Evolutionary conservation across 2,888 invertebrate genomes (phyloP).

Genomic region (Cantharis nigra): DNA sequence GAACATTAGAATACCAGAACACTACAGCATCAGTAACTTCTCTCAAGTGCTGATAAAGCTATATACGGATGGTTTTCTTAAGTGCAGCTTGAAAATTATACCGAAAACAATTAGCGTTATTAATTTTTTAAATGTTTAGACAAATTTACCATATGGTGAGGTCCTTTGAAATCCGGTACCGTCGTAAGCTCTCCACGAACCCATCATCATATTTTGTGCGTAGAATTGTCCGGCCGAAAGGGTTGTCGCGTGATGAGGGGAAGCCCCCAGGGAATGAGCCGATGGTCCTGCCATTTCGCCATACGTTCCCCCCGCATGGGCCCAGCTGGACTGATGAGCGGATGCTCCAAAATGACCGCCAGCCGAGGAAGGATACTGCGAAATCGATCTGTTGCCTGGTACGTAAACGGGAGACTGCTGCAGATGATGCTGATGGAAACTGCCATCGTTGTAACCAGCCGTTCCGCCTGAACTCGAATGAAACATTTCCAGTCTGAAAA

Average conservation of each 20-base stretch:
- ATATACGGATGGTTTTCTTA: slow-evolving; percentile 9
- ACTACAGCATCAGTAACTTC: slow-evolving; percentile 12
- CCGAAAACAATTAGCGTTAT: not conserved
- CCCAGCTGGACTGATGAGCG: slow-evolving; percentile 47
- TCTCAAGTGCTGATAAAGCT: slow-evolving; percentile 26
- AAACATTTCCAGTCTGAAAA: slow-evolving; percentile 45
- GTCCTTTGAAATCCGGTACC: slow-evolving; percentile 76
- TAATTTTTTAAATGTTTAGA: not conserved
- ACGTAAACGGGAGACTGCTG: slow-evolving; percentile 70
- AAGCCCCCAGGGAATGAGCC: slow-evolving; percentile 51
- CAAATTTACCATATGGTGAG: slow-evolving; percentile 72
- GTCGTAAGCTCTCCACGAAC: slow-evolving; percentile 77
- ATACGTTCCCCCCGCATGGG: slow-evolving; percentile 48
- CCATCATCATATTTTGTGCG: slow-evolving; percentile 79
- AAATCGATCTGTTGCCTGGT: slow-evolving; percentile 61
- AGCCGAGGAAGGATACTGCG: slow-evolving; percentile 57
- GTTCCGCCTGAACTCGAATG: slow-evolving; percentile 49
- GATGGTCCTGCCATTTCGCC: slow-evolving; percentile 53
- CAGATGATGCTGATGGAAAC: slow-evolving; percentile 51
- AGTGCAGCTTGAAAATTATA: slow-evolving; percentile 1
- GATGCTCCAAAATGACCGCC: slow-evolving; percentile 47
- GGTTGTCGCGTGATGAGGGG: slow-evolving; percentile 55
- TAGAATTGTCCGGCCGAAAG: slow-evolving; percentile 68
- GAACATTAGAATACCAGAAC: slow-evolving; percentile 24
- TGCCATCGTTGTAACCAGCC: slow-evolving; percentile 50